Evolutionary conservation across 2,797 vertebrate genomes (phyloP), one percentile per base, ranked within the genome.

Genomic region (Ara ararauna): DNA sequence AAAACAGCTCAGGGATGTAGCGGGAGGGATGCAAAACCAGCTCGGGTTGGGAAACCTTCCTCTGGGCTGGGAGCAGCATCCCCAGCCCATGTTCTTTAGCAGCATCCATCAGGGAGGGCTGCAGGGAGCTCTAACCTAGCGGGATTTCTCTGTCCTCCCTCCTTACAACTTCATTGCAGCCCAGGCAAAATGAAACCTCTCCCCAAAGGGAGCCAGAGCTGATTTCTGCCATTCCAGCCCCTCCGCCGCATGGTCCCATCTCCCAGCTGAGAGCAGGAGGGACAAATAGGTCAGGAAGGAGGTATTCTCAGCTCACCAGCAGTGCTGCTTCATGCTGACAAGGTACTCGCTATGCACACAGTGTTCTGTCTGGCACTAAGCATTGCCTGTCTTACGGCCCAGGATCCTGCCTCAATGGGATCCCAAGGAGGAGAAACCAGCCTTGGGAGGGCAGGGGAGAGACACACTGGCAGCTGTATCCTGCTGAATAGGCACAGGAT

Each of bases 231-330:
- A 75, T 74, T 47, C 62, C 93, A 93, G 61, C 58, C 74, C 61
- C n/a, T 51, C 45, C 9, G 9, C 20, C 9, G 65, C 87, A 16
- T 1, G 0, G 56, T 27, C 40, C 15, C 10, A 68, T 65, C 85
- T 78, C 79, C 61, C 76, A 30, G 58, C 66, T 44, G 89, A 93
- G 34, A 90, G 81, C 32, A 23, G 51, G 71, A 89, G 88, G 74
- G 89, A 92, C 89, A 96, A 92, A 96, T 34, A 89, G 94, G 90
- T 83, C 71, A 91, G 81, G 76, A 81, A 85, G 7, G 77, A 84
- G 83, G 82, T 44, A 85, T 82, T 72, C 93, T 85, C 51, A 11
- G 86, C 86, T 89, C 11, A 0, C 58, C 74, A 76, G 88, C 7
- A 24, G 22, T 58, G 56, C 32, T 56, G 1, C 88, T 75, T 92